phyloP scores from a whole-genome alignment of 1,140 invertebrate genomes.

The Trachelipus rathkii region DNA sequence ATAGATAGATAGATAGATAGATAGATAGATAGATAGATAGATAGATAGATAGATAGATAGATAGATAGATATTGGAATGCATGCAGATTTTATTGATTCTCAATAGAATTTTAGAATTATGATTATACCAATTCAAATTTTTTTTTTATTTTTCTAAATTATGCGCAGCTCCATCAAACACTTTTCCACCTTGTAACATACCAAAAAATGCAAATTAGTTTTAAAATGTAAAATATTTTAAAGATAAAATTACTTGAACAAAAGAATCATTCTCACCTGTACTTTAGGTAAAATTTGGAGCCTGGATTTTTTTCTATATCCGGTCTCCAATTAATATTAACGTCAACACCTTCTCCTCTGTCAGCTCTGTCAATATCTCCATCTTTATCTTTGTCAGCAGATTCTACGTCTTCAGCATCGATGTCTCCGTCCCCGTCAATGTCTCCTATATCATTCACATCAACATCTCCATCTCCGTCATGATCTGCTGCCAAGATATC shows the following conservation, averaged over 20 bases:
- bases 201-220: not conserved
- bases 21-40: no score
- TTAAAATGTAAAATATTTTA: constrained; percentile 14
- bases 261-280: constrained; percentile 54
- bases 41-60: no score
- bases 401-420: constrained; percentile 36
- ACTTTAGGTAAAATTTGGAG: constrained; percentile 87
- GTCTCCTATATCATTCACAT: constrained; percentile 39
- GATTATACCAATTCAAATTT: no score
- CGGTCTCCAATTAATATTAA: constrained; percentile 75
- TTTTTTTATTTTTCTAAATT: no score
- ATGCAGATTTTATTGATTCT: no score
- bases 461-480: constrained; percentile 42
- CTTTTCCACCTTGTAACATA: no score
- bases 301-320: constrained; percentile 63
- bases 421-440: constrained; percentile 41
- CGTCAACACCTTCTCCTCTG: constrained; percentile 46
- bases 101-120: no score
- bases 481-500: constrained; percentile 35
- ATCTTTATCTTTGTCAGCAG: constrained; percentile 36
- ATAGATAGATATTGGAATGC: no score
- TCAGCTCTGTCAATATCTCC: constrained; percentile 42
- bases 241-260: constrained; percentile 24
- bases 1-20: no score
- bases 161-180: no score